Evolutionary conservation across 1,140 invertebrate genomes (phyloP), one percentile per base, ranked within the genome.

Genomic region (Nomia melanderi): DNA sequence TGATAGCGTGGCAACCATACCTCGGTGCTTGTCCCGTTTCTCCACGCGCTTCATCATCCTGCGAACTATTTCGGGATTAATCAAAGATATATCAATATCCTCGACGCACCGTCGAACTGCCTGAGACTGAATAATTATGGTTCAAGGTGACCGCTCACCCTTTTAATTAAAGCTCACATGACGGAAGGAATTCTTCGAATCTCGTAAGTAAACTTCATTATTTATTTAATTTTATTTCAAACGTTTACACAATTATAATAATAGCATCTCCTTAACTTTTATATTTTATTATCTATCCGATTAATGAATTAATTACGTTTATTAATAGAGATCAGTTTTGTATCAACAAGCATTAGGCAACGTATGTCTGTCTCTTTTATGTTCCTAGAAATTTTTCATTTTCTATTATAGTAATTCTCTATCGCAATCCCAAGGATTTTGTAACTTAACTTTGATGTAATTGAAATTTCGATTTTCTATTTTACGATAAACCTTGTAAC

Each of bases 1-100:
- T 69, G 60, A 75, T 53, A 65, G 50, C 54, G 59, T 71, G 78
- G 56, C 39, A 70, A 60, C 54, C 53, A 33, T 56, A 59, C 39
- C 25, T 64, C 60, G 27, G 23, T 29, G 44, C 44, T 17, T 9
- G n/a, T 72, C n/a, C n/a, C 36, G 36, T 59, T 59, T 6, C 5
- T 59, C 33, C 11, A 36, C 14, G 17, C 23, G 9, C n/a, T 27
- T 50, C n/a, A 27, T n/a, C 33, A 39, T 53, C 20, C 29, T 64
- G 8, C 5, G 20, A 7, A 25, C 23, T 66, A 33, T 11, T 27
- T 27, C 9, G 2, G 8, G 2, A 27, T 33, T 39, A 29, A 64
- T n/a, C 31, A 31, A 14, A 11, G 11, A 17, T 17, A n/a, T n/a
- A 33, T 53, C 12, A 7, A 9, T 39, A 39, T 29, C 17, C 0